A percentile compares a stretch with the other conserved stretches of the same genome.
These are phyloP conservation scores for Lydus trimaculatus DNA, from an alignment of 2,888 invertebrate species.

Conservation along the genomic window DNA sequence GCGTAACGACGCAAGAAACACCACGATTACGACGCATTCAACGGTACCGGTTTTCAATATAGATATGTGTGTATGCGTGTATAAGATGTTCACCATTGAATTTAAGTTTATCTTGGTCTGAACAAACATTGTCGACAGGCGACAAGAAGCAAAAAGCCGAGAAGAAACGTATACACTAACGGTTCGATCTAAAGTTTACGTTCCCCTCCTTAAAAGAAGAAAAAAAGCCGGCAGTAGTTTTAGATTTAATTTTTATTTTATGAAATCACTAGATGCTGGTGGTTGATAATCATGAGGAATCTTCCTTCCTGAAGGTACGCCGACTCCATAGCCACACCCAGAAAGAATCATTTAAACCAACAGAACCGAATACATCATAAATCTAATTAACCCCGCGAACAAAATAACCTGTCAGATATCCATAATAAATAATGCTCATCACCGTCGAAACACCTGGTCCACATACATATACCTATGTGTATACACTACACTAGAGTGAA, in stretches of 20 bases:
- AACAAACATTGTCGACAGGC: neutral
- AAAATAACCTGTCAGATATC: slow-evolving; percentile 56
- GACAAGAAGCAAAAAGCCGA: neutral
- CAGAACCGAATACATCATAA: slow-evolving; percentile 56
- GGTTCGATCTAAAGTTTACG: no score
- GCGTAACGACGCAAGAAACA: slow-evolving; percentile 8
- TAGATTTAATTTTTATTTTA: neutral
- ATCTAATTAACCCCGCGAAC: slow-evolving; percentile 59
- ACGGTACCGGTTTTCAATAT: neutral
- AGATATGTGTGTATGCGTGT: neutral
- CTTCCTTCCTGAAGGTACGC: slow-evolving; percentile 34
- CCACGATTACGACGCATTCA: slow-evolving; percentile 3
- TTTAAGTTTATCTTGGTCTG: neutral
- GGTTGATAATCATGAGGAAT: neutral
- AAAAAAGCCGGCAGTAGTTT: neutral
- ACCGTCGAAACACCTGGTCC: slow-evolving; percentile 51
- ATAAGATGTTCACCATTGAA: neutral
- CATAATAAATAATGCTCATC: slow-evolving; percentile 53
- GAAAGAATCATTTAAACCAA: slow-evolving; percentile 53
- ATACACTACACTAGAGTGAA: neutral
- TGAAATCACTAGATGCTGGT: neutral
- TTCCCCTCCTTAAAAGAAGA: no score
- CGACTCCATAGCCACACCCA: slow-evolving; percentile 43
- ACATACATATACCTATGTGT: no score
- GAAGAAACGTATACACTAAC: neutral